A percentile compares a stretch with the other conserved stretches of the same genome.
Evolutionary conservation across 1,140 invertebrate genomes (phyloP).

Genomic region (Neoseiulus cucumeris): DNA sequence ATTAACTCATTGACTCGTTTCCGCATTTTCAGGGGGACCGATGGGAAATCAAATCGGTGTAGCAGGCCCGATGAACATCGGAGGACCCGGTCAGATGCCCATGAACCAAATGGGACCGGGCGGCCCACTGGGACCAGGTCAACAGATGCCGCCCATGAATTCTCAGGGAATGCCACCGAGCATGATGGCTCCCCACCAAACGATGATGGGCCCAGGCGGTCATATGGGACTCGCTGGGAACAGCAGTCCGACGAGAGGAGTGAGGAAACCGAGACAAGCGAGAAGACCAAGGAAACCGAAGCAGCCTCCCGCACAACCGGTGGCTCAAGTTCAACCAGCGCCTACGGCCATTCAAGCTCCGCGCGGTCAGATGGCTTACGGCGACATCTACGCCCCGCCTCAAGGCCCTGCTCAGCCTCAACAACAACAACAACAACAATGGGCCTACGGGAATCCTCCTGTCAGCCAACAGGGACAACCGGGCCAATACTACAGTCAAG

Average conservation of each 20-base stretch:
- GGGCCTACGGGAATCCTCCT: background rate
- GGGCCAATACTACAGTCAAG: constrained; percentile 20
- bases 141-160: background rate
- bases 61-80: background rate
- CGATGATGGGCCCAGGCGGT: background rate
- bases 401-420: constrained; percentile 18
- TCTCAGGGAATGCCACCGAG: constrained; percentile 1
- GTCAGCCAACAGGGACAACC: constrained; percentile 12
- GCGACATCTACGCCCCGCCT: constrained; percentile 14
- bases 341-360: constrained; percentile 1
- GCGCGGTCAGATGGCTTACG: constrained; percentile 16
- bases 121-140: background rate
- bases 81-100: background rate
- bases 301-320: background rate
- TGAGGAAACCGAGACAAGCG: background rate
- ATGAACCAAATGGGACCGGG: background rate
- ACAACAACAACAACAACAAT: constrained; percentile 13
- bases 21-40: background rate
- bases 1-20: no score
- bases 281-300: background rate
- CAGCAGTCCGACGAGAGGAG: constrained; percentile 2
- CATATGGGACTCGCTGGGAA: background rate
- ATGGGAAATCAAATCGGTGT: background rate
- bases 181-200: constrained; percentile 2
- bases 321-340: background rate